Percentiles rank a stretch among this genome's conserved stretches.
These are phyloP conservation scores for Channallabes apus DNA, from an alignment of 2,797 vertebrate genomes.

Conservation along the genomic window DNA sequence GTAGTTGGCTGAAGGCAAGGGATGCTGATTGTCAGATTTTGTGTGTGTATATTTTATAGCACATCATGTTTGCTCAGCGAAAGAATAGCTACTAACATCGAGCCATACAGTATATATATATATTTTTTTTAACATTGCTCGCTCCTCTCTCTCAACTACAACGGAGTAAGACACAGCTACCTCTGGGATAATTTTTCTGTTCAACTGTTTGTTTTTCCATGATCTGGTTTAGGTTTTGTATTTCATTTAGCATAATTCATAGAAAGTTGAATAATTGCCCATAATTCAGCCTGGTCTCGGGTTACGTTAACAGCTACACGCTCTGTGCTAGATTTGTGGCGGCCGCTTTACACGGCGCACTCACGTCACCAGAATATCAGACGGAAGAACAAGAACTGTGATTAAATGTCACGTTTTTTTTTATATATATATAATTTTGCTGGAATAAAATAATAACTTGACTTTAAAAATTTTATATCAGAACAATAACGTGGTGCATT, in stretches of 20 bases:
- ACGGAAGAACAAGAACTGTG: conserved; percentile 5
- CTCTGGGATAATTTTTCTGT: conserved; percentile 41
- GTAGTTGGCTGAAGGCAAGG: conserved; percentile 3
- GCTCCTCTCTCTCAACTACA: conserved; percentile 18
- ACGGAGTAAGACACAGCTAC: conserved; percentile 33
- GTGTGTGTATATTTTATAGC: not conserved
- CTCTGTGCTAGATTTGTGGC: conserved; percentile 30
- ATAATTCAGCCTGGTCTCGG: conserved; percentile 36
- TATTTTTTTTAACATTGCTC: conserved; percentile 9
- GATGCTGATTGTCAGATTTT: conserved; percentile 9
- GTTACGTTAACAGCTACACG: conserved; percentile 30
- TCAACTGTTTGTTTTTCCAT: conserved; percentile 41
- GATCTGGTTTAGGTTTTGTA: conserved; percentile 34
- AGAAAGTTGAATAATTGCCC: conserved; percentile 46
- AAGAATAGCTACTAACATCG: conserved; percentile 23
- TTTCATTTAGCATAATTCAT: conserved; percentile 52
- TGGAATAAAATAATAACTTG: not conserved
- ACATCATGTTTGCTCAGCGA: conserved; percentile 15
- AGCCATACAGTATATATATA: conserved; percentile 17
- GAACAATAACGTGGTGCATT: not conserved
- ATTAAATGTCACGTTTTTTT: conserved; percentile 1
- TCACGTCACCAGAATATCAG: conserved; percentile 37
- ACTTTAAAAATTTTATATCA: not conserved
- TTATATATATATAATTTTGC: not conserved
- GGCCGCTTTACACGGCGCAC: conserved; percentile 7